Evolutionary conservation across 2,888 invertebrate species (phyloP), one percentile per base, ranked within the genome.

Genomic region (Exocentrus adspersus): DNA sequence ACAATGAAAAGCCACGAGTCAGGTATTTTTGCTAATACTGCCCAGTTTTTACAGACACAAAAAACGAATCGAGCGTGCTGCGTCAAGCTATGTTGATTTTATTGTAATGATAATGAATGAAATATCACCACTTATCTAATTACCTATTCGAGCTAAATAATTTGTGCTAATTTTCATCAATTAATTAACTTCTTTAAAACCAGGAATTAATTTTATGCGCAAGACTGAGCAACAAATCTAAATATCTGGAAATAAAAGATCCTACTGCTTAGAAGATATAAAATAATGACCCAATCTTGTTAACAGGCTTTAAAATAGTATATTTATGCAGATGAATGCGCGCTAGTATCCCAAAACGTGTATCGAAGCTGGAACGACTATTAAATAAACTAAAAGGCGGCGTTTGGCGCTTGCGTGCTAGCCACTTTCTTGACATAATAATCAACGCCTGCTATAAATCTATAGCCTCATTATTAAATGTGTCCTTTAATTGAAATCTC

Each of bases 401-500:
- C 71, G 66, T 70, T 73, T 70, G 66, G 72, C 71, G 73, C 66
- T 77, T 74, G 75, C 75, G 75, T 77, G 77, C 71, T 71, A 67
- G 60, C 65, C 57, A 70, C 67, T 67, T 74, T 72, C 69, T 72
- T 72, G 72, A 75, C 75, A 74, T 75, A 74, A 76, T 76, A 75
- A 76, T 74, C 74, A 74, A 74, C 74, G 72, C 69, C 72, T 72
- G 72, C 75, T 75, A 80, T 81, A 81, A 81, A 81, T 81, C 80
- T 80, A 78, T 78, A 72, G 73, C 81, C 85, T 86, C 86, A 86
- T 86, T 86, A 86, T 84, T 83, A 84, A 84, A 81, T 85, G 82
- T 85, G 85, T 86, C 83, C 82, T 86, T 86, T 86, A 86, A 86
- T 86, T 86, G 86, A 86, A 86, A 86, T 86, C 83, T 85, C 85